phyloP scores from a whole-genome alignment of 1,140 invertebrate species.

The Diabrotica virgifera region DNA sequence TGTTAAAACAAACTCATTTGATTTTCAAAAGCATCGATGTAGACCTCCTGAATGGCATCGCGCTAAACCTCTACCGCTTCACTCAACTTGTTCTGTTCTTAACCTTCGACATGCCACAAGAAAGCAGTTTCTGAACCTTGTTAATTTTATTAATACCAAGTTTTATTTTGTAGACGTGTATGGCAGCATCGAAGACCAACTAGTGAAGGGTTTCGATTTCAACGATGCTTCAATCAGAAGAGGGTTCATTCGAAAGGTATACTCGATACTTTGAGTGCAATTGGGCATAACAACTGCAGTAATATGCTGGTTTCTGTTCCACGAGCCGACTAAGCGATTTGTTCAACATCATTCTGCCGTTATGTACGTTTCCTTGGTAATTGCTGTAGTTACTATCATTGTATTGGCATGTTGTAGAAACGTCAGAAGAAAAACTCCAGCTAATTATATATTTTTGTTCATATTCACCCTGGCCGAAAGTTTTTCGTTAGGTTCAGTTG shows the following conservation, averaged over 20 bases:
- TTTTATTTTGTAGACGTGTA: no score
- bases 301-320: slow-evolving; percentile 73
- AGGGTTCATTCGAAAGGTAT: slow-evolving; percentile 76
- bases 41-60: no score
- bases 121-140: no score
- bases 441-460: slow-evolving; percentile 84
- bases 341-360: slow-evolving; percentile 52
- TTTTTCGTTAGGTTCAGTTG: slow-evolving; percentile 68
- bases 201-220: slow-evolving; percentile 73
- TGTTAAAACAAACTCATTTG: no score
- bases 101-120: no score
- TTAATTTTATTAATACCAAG: no score
- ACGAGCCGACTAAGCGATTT: slow-evolving; percentile 60
- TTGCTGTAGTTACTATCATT: slow-evolving; percentile 75
- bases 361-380: slow-evolving; percentile 63
- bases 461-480: slow-evolving; percentile 80
- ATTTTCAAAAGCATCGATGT: no score
- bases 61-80: no score
- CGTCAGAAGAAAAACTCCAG: slow-evolving; percentile 78
- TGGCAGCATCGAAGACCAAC: slow-evolving; percentile 42
- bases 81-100: no score
- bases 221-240: slow-evolving; percentile 68
- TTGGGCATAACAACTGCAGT: slow-evolving; percentile 75
- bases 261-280: slow-evolving; percentile 79
- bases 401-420: slow-evolving; percentile 82